Evolutionary conservation across 2,113 vertebrate genomes (phyloP).

Genomic region (Pelecanus crispus): DNA sequence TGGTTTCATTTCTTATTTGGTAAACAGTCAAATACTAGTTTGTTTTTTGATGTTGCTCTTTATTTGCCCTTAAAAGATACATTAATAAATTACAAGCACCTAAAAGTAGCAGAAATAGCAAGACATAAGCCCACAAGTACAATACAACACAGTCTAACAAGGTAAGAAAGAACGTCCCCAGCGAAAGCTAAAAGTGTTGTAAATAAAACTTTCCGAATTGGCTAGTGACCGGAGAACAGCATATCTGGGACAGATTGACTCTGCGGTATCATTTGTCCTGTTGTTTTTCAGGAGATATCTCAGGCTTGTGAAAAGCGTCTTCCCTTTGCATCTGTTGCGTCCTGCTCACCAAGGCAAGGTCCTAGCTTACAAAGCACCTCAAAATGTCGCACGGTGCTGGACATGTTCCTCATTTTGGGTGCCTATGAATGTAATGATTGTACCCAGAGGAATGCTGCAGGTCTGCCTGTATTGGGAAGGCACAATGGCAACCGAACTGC

Average conservation of each 20-base stretch:
- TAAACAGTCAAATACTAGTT: background rate
- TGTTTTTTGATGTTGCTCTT: slow-evolving; percentile 54
- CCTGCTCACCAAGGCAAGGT: background rate
- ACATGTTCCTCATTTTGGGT: background rate
- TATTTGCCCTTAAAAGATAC: slow-evolving; percentile 59
- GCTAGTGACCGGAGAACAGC: background rate
- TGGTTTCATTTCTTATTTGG: background rate
- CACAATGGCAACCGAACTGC: background rate
- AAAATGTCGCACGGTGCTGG: background rate
- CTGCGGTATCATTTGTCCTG: background rate
- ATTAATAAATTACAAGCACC: slow-evolving; percentile 40
- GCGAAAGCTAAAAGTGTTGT: background rate
- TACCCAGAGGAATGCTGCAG: background rate
- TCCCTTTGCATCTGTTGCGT: background rate
- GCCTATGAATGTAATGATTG: background rate
- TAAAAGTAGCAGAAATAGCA: slow-evolving; percentile 4
- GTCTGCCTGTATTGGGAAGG: background rate
- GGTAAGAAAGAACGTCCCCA: background rate
- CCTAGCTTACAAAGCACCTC: background rate
- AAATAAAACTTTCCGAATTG: background rate
- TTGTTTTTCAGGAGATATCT: background rate
- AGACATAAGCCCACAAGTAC: background rate
- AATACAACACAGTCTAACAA: background rate
- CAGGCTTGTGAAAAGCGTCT: background rate
- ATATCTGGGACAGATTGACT: background rate